Conservation (phyloP, 2,113 vertebrate species). For the Petrocephalus microphthalmus region DNA sequence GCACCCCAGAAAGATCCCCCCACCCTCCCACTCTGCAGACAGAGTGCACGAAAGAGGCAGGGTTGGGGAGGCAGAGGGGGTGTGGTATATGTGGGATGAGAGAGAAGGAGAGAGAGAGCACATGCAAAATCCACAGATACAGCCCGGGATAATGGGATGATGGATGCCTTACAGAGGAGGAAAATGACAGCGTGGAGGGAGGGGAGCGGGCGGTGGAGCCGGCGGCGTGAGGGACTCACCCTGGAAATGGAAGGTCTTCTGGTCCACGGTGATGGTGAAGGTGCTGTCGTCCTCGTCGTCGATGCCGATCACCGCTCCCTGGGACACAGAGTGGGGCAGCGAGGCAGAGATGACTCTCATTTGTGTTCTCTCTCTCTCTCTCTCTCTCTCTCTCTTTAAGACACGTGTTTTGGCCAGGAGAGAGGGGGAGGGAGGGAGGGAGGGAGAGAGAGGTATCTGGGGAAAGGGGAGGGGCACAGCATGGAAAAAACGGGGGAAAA, state of each 20-base stretch:
- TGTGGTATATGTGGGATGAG: not conserved
- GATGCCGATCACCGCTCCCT: conserved; percentile 99
- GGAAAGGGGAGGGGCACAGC: conserved; percentile 37
- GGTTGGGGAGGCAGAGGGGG: not conserved
- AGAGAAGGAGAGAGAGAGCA: conserved; percentile 1
- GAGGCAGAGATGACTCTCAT: conserved; percentile 83
- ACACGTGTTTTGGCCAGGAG: conserved; percentile 23
- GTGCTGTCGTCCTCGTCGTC: conserved; percentile 99
- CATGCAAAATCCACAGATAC: not conserved
- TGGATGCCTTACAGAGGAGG: conserved; percentile 29
- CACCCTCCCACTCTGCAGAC: conserved; percentile 7
- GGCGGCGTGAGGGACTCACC: conserved; percentile 66
- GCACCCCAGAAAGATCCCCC: not conserved
- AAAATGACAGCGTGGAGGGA: conserved; percentile 16
- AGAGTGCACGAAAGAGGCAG: conserved; percentile 12
- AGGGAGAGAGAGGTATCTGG: conserved; percentile 36
- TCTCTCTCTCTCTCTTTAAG: conserved; percentile 24
- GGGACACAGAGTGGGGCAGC: conserved; percentile 72
- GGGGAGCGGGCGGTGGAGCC: not conserved
- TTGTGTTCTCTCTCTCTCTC: conserved; percentile 21
- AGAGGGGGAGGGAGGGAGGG: conserved; percentile 38
- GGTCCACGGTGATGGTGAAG: conserved; percentile 99
- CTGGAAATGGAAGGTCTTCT: conserved; percentile 99
- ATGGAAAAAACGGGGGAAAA: conserved; percentile 21
- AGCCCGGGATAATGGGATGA: conserved; percentile 11